phyloP scores from a whole-genome alignment of 2,888 invertebrate species.

The Pecten maximus region DNA sequence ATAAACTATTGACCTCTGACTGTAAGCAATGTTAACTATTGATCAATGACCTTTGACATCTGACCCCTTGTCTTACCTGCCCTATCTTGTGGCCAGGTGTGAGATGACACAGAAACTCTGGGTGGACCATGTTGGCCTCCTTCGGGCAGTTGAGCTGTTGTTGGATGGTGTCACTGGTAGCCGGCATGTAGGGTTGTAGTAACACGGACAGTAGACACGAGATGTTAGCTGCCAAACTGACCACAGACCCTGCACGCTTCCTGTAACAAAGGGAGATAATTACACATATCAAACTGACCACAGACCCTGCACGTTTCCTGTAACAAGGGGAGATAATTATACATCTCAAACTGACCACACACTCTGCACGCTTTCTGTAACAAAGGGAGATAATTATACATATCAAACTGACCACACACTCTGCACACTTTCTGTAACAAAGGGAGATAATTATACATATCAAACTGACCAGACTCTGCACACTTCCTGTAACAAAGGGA shows the following conservation, averaged over 20 bases:
- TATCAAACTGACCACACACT: too few species aligned
- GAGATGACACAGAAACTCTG: slow-evolving; percentile 85
- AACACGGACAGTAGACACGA: slow-evolving; percentile 91
- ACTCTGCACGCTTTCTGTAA: slow-evolving; percentile 87
- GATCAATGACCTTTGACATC: not conserved
- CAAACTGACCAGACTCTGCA: too few species aligned
- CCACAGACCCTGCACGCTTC: slow-evolving; percentile 90
- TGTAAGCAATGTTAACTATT: not conserved
- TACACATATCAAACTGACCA: slow-evolving; percentile 87
- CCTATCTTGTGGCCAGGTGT: slow-evolving; percentile 92
- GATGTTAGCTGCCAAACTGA: slow-evolving; percentile 92
- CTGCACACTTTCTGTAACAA: too few species aligned
- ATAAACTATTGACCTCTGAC: not conserved
- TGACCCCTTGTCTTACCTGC: slow-evolving; percentile 83
- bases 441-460: too few species aligned
- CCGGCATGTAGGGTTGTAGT: slow-evolving; percentile 95
- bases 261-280: slow-evolving; percentile 69
- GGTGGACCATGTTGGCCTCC: slow-evolving; percentile 80
- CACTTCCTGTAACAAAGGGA: too few species aligned
- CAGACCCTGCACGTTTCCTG: slow-evolving; percentile 89
- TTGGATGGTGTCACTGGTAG: slow-evolving; percentile 87
- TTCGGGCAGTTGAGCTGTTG: slow-evolving; percentile 88
- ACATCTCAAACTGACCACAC: slow-evolving; percentile 93
- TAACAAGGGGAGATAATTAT: slow-evolving; percentile 47
- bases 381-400: slow-evolving; percentile 40